Conservation (phyloP, 2,113 vertebrate genomes). For the Melanerpes formicivorus region DNA sequence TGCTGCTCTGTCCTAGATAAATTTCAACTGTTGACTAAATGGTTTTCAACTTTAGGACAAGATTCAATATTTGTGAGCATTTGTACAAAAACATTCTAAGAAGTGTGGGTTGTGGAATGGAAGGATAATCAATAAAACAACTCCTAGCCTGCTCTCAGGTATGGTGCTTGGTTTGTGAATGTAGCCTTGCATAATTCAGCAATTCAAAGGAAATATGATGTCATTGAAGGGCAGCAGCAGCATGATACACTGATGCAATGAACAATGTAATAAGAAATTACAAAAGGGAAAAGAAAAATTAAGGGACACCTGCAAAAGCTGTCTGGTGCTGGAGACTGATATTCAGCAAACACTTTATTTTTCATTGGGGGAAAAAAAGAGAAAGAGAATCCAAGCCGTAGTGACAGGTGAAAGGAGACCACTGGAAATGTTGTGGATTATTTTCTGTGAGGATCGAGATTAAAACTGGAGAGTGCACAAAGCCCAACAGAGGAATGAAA, state of each 20-base stretch:
- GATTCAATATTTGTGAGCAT: neutral
- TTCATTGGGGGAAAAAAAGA: neutral
- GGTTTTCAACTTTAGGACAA: neutral
- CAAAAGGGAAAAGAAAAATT: neutral
- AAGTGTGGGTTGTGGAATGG: neutral
- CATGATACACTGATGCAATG: rapidly evolving
- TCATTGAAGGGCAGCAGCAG: neutral
- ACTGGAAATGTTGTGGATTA: neutral
- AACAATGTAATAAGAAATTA: neutral
- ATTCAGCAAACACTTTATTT: neutral
- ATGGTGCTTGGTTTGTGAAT: neutral
- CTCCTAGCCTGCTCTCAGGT: neutral
- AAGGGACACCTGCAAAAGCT: neutral
- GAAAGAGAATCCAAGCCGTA: neutral
- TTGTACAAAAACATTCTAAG: neutral
- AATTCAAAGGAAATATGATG: neutral
- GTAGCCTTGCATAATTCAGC: neutral
- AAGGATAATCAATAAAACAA: neutral
- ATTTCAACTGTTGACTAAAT: neutral
- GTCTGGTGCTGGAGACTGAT: neutral
- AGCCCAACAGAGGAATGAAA: neutral
- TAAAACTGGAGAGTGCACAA: neutral
- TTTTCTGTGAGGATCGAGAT: neutral
- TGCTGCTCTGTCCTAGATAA: neutral
- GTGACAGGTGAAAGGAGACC: neutral